A percentile compares a stretch with the other conserved stretches of the same genome.
Evolutionary conservation across 2,797 vertebrate genomes (phyloP).

Genomic region (Anabacerthia variegaticeps): DNA sequence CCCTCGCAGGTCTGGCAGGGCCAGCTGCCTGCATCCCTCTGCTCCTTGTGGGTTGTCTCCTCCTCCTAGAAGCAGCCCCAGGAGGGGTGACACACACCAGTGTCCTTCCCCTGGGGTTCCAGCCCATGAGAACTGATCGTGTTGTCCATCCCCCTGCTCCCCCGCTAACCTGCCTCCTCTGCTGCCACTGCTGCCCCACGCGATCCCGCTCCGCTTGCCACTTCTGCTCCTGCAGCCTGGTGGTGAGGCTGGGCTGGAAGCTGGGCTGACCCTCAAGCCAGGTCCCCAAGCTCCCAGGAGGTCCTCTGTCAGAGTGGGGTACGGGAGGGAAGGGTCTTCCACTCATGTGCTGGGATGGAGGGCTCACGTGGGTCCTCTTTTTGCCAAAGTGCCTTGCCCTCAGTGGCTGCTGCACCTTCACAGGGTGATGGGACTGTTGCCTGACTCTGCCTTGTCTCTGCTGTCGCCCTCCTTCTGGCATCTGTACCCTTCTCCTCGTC

Average conservation of each 20-base stretch:
- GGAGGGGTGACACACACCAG: not conserved
- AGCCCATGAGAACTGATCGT: fast-evolving
- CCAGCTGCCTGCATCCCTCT: not conserved
- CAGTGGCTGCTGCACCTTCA: slow-evolving; percentile 56
- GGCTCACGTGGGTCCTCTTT: not conserved
- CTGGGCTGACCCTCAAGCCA: not conserved
- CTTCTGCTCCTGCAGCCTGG: not conserved
- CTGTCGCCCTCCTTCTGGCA: not conserved
- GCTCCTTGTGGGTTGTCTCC: not conserved
- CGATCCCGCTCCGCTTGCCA: fast-evolving
- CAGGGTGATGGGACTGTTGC: not conserved
- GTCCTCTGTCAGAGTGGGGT: not conserved
- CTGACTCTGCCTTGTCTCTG: slow-evolving; percentile 4
- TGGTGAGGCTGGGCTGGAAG: slow-evolving; percentile 36
- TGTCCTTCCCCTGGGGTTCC: not conserved
- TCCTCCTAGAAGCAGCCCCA: not conserved
- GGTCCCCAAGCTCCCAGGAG: not conserved
- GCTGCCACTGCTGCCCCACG: not conserved
- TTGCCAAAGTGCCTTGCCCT: not conserved
- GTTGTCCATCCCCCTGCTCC: not conserved
- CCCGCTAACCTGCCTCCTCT: not conserved
- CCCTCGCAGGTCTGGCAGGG: not conserved
- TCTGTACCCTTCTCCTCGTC: not conserved
- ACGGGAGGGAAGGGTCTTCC: not conserved
- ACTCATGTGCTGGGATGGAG: fast-evolving